Base-by-base conservation (phyloP, 2,113 vertebrate genomes). In the Amazona guildingii region DNA sequence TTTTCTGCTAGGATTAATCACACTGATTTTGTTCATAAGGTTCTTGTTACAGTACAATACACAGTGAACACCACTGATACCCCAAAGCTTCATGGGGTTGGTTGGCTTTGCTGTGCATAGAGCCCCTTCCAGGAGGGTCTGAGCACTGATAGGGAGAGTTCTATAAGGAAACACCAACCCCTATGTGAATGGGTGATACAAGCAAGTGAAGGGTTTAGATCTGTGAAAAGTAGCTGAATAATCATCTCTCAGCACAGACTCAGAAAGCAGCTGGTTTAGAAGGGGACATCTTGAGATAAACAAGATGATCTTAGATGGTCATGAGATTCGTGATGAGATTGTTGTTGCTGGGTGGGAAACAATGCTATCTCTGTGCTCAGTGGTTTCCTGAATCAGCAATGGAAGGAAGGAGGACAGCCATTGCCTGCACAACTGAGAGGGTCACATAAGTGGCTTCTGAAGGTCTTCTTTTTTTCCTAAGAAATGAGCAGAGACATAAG, bases 1-100 rank as follows among this genome's bases (percentile, higher is more conserved):
- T 75, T 93, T 86, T 93, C 75, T 95, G 92, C 95, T 94, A 80
- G 86, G 92, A 96, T 96, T 96, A 95, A 92, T 91, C 52, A 46
- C 69, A 46, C 69, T 59, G 78, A 84, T 97, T 96, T 95, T 82
- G 55, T 85, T 91, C 31, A 25, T 86, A 54, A 95, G 83, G 89
- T 83, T 96, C 92, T 73, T 52, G 59, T 28, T 63, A 29, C 11
- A 61, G 88, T 4, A 35, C 61, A 49, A 67, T 5, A 33, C 39
- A 88, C 83, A 86, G 54, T 54, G 84, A 95, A 91, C 74, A 90
- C 55, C 85, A 84, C 49, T 37, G 54, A 37, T 1, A 3, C 23
- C 52, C 37, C 9, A 0, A 10, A 46, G 55, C 63, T 48, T 83
- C 43, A 7, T 1, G 3, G 54, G 64, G 24, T 67, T n/a, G 27